Percentiles rank a stretch among this genome's conserved stretches.
These are phyloP conservation scores for Alauda arvensis DNA, from an alignment of 2,797 vertebrate species.

Conservation along the genomic window DNA sequence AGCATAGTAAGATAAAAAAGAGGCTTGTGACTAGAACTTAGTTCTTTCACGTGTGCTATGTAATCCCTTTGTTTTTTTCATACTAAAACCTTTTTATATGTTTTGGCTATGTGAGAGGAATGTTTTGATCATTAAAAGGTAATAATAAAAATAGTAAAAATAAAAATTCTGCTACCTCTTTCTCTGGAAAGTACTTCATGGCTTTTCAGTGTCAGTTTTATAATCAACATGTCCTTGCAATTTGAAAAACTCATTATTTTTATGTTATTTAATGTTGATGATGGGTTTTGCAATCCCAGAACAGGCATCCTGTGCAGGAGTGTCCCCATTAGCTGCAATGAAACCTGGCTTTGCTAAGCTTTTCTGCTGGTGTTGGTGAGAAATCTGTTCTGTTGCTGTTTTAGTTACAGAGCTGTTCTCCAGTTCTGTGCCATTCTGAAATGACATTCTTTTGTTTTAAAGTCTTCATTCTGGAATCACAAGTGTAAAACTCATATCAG, in stretches of 20 bases:
- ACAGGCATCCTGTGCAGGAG: neutral
- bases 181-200: neutral
- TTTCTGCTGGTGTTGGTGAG: neutral
- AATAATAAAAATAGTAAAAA: neutral
- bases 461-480: neutral
- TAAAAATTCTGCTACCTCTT: neutral
- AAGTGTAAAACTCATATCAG: neutral
- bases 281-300: neutral
- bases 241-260: neutral
- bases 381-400: neutral
- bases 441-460: neutral
- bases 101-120: neutral
- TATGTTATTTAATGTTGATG: neutral
- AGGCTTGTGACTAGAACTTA: neutral
- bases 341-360: neutral
- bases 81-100: neutral
- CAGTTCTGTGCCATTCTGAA: neutral
- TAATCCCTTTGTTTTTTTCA: neutral
- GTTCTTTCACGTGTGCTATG: neutral
- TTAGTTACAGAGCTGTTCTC: neutral
- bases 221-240: neutral
- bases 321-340: neutral
- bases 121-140: neutral
- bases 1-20: neutral
- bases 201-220: neutral